phyloP scores from a whole-genome alignment of 2,113 vertebrate genomes.

The Hyperopisus bebe region DNA sequence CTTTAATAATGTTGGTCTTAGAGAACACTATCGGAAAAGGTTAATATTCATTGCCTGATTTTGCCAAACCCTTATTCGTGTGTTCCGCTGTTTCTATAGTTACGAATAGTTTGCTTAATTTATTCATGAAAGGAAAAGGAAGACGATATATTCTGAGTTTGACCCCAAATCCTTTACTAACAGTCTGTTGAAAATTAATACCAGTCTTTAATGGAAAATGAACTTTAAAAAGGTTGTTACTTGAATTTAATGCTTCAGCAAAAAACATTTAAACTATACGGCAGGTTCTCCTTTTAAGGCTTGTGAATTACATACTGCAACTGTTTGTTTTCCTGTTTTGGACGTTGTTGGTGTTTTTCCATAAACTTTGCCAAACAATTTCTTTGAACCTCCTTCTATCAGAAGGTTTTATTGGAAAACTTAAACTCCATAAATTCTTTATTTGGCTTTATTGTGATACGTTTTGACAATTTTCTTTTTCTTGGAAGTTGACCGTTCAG shows the following conservation, averaged over 20 bases:
- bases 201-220: neutral
- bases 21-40: neutral
- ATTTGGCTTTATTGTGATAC: neutral
- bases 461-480: neutral
- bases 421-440: neutral
- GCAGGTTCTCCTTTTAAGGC: neutral
- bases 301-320: neutral
- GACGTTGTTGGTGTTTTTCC: neutral
- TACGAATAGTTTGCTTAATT: neutral
- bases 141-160: neutral
- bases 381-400: neutral
- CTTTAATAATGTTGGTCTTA: neutral
- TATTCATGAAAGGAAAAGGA: neutral
- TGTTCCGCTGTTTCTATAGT: constrained; percentile 11
- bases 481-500: neutral
- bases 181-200: neutral
- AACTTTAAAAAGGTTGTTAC: neutral
- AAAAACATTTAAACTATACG: neutral
- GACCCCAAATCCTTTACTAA: neutral
- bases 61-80: no score
- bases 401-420: neutral
- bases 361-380: neutral
- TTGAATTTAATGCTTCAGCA: neutral
- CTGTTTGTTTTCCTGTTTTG: neutral
- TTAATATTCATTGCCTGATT: neutral